phyloP scores from a whole-genome alignment of 2,888 invertebrate species.

The Pegoplata infirma region DNA sequence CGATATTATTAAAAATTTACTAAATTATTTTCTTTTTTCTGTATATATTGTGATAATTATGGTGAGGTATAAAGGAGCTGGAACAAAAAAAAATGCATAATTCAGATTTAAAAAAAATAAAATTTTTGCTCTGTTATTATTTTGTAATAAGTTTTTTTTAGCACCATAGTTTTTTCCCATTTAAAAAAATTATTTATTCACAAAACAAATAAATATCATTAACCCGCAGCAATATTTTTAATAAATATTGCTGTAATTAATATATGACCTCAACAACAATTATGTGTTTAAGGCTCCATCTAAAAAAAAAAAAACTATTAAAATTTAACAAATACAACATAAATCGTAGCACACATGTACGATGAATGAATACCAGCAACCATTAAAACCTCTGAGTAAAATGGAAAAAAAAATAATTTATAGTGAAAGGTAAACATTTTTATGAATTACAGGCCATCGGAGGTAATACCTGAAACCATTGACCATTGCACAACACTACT shows the following conservation, averaged over 20 bases:
- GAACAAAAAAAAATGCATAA: too few relatives aligned
- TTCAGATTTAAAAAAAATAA: too few relatives aligned
- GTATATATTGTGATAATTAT: too few relatives aligned
- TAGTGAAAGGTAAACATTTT: conserved; percentile 58
- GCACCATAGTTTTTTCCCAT: too few relatives aligned
- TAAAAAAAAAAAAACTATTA: conserved; percentile 29
- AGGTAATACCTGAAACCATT: conserved; percentile 14
- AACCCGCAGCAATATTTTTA: too few relatives aligned
- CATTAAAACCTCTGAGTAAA: conserved; percentile 19
- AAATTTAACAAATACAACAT: conserved; percentile 53
- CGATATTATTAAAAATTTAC: too few relatives aligned
- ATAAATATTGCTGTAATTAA: too few relatives aligned
- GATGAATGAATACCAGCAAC: conserved; percentile 29
- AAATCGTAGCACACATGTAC: conserved; percentile 45
- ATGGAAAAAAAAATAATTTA: conserved; percentile 52
- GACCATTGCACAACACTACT: background rate
- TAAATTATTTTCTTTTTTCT: too few relatives aligned
- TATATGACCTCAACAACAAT: background rate
- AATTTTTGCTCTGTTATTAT: too few relatives aligned
- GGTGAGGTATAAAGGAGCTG: background rate
- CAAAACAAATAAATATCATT: too few relatives aligned
- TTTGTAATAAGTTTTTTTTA: too few relatives aligned
- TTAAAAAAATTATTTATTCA: too few relatives aligned
- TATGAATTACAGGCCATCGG: conserved; percentile 24
- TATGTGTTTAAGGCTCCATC: background rate